These are phyloP conservation scores for Pecten maximus DNA, from an alignment of 2,888 invertebrate genomes.

Conservation along the genomic window DNA sequence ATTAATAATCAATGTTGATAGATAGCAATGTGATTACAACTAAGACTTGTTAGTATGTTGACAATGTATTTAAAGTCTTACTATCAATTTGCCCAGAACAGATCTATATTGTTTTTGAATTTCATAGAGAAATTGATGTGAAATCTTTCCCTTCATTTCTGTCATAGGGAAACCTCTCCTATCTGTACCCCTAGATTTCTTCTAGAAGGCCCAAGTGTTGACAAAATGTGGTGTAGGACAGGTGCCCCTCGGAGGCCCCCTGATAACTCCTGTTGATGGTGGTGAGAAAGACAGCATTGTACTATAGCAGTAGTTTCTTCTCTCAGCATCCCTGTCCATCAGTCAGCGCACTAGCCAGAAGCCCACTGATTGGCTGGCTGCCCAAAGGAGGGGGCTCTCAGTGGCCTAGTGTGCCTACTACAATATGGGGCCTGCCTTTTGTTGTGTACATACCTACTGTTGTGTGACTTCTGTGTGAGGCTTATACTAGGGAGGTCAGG, in stretches of 20 bases:
- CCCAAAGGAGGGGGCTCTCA: slow-evolving; percentile 26
- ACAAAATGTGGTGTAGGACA: background rate
- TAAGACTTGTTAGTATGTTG: too few relatives aligned
- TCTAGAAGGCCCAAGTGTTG: background rate
- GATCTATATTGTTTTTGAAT: background rate
- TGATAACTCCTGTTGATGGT: slow-evolving; percentile 1
- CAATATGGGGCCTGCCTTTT: slow-evolving; percentile 24
- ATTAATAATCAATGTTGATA: too few relatives aligned
- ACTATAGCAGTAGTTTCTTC: background rate
- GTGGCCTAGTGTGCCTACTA: slow-evolving; percentile 10
- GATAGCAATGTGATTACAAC: too few relatives aligned
- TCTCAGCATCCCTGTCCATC: slow-evolving; percentile 32
- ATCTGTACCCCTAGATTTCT: background rate
- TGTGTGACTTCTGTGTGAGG: slow-evolving; percentile 6
- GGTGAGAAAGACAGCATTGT: slow-evolving; percentile 18
- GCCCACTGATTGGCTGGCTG: slow-evolving; percentile 7
- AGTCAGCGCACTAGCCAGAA: background rate
- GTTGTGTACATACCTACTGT: slow-evolving; percentile 33
- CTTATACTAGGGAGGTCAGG: background rate
- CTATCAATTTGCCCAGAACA: background rate
- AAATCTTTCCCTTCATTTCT: background rate
- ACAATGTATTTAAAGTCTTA: background rate
- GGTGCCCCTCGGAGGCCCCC: background rate
- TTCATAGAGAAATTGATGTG: background rate
- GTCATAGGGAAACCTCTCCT: background rate